Evolutionary conservation across 2,888 invertebrate species (phyloP), one percentile per base, ranked within the genome.

Genomic region (Isoperla grammatica): DNA sequence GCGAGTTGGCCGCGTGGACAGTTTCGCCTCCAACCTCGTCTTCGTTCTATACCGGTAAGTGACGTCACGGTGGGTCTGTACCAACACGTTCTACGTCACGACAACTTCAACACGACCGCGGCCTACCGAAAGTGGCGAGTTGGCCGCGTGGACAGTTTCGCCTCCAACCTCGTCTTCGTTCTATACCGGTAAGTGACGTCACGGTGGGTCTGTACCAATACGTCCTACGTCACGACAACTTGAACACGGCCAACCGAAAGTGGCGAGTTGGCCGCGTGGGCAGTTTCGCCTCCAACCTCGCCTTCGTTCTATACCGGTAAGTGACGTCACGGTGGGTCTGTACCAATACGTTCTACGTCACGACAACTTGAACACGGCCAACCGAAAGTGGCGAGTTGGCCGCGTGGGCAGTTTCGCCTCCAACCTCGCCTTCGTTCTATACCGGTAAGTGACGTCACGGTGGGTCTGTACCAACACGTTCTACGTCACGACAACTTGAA

Each of bases 11-110:
- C 63, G 81, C 50, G 89, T 92, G 57, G 90, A 90, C 73, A 77
- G 85, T 37, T 92, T 92, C 74, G 89, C 83, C n/a, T 78, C 87
- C 3, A 92, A 91, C 71, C 72, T 92, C 65, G 89, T 86, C 35
- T 89, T 91, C 73, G 79, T 90, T 59, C 75, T 87, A 54, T 87
- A 79, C 68, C 80, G 81, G 88, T 88, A 74, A 79, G 81, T 79
- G n/a, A n/a, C n/a, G n/a, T n/a, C n/a, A n/a, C n/a, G n/a, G n/a
- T 92, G 64, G 84, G 86, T 12, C 75, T 93, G 9, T 90, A 86
- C 67, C 83, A 82, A 70, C 88, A 91, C 50, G 81, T 78, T 23
- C 75, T 91, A 48, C 80, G 74, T n/a, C 82, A 84, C 40, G 74
- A 80, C 61, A 74, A 74, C 73, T 71, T 76, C 56, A 39, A 63